Evolutionary conservation across 2,888 invertebrate species (phyloP).

Genomic region (Cheilosia vulpina): DNA sequence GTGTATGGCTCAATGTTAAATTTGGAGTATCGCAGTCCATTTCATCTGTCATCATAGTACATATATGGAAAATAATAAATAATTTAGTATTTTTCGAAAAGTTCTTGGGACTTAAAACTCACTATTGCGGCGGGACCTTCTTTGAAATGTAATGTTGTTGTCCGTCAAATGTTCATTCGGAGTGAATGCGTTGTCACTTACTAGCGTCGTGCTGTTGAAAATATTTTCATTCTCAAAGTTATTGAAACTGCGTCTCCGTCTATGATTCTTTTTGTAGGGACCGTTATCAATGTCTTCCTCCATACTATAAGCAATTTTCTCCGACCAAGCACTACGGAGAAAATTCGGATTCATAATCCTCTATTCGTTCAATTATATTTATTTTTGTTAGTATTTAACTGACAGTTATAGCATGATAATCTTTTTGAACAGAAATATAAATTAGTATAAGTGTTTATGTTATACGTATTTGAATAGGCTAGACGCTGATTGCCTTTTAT

Average conservation of each 20-base stretch:
- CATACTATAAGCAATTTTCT: constrained; percentile 17
- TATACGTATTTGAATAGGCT: too few relatives aligned
- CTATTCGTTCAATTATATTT: not conserved
- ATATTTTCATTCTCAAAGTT: constrained; percentile 12
- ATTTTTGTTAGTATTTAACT: constrained; percentile 2
- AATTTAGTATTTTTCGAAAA: not conserved
- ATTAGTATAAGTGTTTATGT: too few relatives aligned
- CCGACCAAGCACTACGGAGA: constrained; percentile 19
- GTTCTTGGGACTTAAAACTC: not conserved
- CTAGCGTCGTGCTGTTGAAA: not conserved
- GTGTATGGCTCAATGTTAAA: constrained; percentile 22
- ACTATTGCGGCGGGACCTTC: constrained; percentile 30
- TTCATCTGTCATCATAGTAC: constrained; percentile 39
- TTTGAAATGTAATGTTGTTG: not conserved
- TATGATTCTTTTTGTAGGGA: not conserved
- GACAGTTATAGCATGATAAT: constrained; percentile 26
- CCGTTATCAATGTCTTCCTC: constrained; percentile 31
- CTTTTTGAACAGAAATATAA: not conserved
- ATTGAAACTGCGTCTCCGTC: not conserved
- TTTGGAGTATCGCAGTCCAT: constrained; percentile 44
- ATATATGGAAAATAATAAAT: not conserved
- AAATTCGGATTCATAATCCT: constrained; percentile 19
- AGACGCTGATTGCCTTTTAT: too few relatives aligned
- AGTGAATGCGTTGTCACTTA: not conserved
- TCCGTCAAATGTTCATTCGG: constrained; percentile 25